Percentiles rank a stretch among this genome's conserved stretches.
Evolutionary conservation across 35 echinoderm and acorn worm genomes (phyloP).

Genomic region (Ptychodera flava): DNA sequence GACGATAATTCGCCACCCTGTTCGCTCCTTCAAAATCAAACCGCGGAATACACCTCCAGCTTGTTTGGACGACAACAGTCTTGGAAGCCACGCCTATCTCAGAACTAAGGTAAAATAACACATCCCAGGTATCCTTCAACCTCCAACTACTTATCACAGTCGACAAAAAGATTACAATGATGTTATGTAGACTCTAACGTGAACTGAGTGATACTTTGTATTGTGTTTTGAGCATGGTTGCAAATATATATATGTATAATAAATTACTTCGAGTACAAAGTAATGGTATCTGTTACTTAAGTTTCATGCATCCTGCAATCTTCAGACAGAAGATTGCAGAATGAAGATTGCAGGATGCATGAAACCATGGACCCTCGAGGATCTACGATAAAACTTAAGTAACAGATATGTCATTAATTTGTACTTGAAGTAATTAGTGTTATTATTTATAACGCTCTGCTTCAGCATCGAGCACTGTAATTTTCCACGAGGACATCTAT

Average conservation of each 20-base stretch:
- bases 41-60: slow-evolving; percentile 5
- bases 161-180: not conserved
- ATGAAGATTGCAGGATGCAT: too few species aligned
- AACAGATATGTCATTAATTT: too few species aligned
- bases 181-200: not conserved
- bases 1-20: not conserved
- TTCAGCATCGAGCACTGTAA: too few species aligned
- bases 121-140: not conserved
- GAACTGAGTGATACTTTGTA: not conserved
- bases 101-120: not conserved
- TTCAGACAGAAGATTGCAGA: too few species aligned
- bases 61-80: not conserved
- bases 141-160: not conserved
- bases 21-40: slow-evolving; percentile 3
- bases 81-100: not conserved
- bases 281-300: too few species aligned
- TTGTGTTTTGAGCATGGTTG: not conserved
- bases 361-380: too few species aligned
- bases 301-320: too few species aligned
- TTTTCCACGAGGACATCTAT: too few species aligned
- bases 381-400: too few species aligned
- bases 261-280: too few species aligned
- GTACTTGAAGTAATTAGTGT: too few species aligned
- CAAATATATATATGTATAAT: not conserved
- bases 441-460: too few species aligned